These are phyloP conservation scores for Harpegnathos saltator DNA, from an alignment of 1,140 invertebrate species.

Conservation along the genomic window DNA sequence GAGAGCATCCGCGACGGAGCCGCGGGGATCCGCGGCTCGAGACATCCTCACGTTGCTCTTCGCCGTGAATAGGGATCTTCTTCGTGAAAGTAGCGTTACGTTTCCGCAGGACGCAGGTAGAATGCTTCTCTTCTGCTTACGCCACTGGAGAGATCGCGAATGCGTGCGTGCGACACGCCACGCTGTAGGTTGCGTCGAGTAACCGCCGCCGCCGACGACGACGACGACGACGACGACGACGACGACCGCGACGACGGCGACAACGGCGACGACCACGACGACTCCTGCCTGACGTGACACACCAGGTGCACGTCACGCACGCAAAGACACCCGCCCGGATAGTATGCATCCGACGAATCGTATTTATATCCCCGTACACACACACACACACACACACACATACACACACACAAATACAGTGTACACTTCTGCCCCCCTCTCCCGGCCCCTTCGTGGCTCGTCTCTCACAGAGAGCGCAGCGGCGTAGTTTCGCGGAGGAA, in stretches of 20 bases:
- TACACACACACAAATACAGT: too few relatives aligned
- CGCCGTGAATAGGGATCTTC: too few relatives aligned
- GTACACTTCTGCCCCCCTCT: constrained; percentile 34
- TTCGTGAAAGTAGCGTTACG: neutral
- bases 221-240: neutral
- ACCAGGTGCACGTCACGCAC: constrained; percentile 77
- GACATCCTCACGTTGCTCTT: neutral
- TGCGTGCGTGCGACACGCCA: constrained; percentile 56
- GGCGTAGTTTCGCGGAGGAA: constrained; percentile 34
- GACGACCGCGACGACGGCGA: neutral
- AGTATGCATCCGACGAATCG: constrained; percentile 66
- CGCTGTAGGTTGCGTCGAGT: constrained; percentile 43
- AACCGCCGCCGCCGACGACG: neutral
- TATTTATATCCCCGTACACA: constrained; percentile 76
- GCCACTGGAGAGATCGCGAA: constrained; percentile 45
- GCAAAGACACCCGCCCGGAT: constrained; percentile 63
- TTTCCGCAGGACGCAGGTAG: neutral
- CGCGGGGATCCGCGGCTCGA: neutral
- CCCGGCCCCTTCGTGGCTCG: constrained; percentile 51
- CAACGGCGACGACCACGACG: constrained; percentile 13
- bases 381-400: too few relatives aligned
- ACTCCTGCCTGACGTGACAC: constrained; percentile 68
- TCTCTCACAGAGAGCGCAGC: constrained; percentile 7
- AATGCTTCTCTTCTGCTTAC: neutral
- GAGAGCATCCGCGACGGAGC: neutral